These are phyloP conservation scores for Acanthiza pusilla DNA, from an alignment of 2,797 vertebrate genomes.

Conservation along the genomic window DNA sequence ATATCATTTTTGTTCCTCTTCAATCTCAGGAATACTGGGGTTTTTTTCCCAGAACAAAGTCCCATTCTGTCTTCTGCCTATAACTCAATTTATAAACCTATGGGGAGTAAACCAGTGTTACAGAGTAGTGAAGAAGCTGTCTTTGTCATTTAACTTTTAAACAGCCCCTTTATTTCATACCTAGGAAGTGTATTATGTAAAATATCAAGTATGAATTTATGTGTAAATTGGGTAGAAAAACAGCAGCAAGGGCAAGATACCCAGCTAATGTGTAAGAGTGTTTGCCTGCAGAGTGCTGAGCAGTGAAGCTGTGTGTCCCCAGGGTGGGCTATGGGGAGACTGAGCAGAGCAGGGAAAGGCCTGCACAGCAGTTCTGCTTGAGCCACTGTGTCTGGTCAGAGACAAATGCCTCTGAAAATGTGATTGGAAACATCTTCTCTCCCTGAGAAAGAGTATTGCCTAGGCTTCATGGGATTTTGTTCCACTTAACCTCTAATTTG, in stretches of 20 bases:
- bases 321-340: background rate
- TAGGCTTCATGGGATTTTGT: background rate
- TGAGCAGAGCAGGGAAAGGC: background rate
- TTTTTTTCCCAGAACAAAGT: background rate
- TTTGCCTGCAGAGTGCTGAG: rapidly evolving
- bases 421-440: background rate
- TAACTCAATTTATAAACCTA: background rate
- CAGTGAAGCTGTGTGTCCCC: rapidly evolving
- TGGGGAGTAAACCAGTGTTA: background rate
- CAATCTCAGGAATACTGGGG: rapidly evolving
- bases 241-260: background rate
- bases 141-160: background rate
- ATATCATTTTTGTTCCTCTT: background rate
- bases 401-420: background rate
- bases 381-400: background rate
- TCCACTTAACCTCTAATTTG: constrained; percentile 14
- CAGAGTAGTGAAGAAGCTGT: background rate
- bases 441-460: background rate
- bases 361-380: background rate
- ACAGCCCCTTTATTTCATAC: background rate
- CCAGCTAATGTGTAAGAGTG: rapidly evolving
- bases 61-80: rapidly evolving
- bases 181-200: background rate
- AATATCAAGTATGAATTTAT: background rate
- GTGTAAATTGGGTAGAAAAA: background rate